Conservation (phyloP, 2,888 invertebrate species). For the Galerucella calmariensis region DNA sequence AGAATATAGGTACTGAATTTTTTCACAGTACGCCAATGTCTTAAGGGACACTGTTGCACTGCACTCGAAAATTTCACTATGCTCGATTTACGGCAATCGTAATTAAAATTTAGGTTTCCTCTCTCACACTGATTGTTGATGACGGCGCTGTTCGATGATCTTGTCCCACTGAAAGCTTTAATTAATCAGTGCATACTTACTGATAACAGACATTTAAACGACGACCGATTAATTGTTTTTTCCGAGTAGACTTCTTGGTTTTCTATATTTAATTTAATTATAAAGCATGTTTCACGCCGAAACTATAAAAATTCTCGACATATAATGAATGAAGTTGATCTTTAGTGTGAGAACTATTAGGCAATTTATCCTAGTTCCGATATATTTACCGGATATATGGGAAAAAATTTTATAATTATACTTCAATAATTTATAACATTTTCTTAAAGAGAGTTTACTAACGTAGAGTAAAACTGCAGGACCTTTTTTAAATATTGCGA, state of each 20-base stretch:
- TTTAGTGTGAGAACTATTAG: neutral
- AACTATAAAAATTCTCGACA: neutral
- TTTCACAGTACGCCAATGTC: slow-evolving; percentile 6
- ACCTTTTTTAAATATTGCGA: too few species aligned
- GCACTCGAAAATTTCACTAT: slow-evolving; percentile 33
- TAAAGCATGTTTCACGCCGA: neutral
- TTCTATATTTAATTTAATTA: slow-evolving; percentile 9
- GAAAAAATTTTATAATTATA: too few species aligned
- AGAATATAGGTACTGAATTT: neutral
- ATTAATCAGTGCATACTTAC: slow-evolving; percentile 33
- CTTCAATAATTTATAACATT: too few species aligned
- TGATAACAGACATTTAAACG: slow-evolving; percentile 28
- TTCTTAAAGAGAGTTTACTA: too few species aligned
- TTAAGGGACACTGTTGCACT: slow-evolving; percentile 8
- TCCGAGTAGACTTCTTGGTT: slow-evolving; percentile 10
- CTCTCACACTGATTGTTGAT: slow-evolving; percentile 32
- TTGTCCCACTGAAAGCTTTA: slow-evolving; percentile 29
- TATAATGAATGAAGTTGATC: neutral
- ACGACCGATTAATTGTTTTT: slow-evolving; percentile 16
- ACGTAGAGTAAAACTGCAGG: too few species aligned
- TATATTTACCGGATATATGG: neutral
- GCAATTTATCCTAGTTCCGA: neutral
- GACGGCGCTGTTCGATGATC: slow-evolving; percentile 25
- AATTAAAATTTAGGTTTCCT: slow-evolving; percentile 35
- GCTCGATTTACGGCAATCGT: slow-evolving; percentile 31